These are phyloP conservation scores for Poeciliopsis turrubarensis DNA, from an alignment of 2,113 vertebrate species.

Conservation along the genomic window DNA sequence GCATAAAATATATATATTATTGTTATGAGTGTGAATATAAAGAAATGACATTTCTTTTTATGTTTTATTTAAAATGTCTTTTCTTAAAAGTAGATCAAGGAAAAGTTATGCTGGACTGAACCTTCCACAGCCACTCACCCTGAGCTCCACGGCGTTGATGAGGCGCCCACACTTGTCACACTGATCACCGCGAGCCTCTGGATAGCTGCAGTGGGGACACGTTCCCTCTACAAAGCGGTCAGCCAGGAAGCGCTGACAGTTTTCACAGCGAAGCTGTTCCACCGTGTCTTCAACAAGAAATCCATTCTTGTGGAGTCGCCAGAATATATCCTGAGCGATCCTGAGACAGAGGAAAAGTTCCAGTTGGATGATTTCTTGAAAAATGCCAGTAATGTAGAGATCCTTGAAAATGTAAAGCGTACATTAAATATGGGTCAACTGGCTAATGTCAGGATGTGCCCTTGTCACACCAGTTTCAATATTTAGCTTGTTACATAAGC, in stretches of 20 bases:
- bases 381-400: not conserved
- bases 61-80: not conserved
- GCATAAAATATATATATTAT: not conserved
- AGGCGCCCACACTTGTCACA: slow-evolving; percentile 97
- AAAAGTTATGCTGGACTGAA: not conserved
- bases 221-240: slow-evolving; percentile 95
- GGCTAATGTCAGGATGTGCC: not conserved
- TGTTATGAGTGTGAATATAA: not conserved
- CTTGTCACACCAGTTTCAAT: not conserved
- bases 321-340: slow-evolving; percentile 94
- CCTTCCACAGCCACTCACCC: slow-evolving; percentile 73
- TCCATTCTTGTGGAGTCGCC: slow-evolving; percentile 80
- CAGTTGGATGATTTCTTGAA: not conserved
- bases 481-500: not conserved
- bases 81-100: not conserved
- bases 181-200: slow-evolving; percentile 94
- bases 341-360: slow-evolving; percentile 66
- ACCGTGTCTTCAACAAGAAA: slow-evolving; percentile 87
- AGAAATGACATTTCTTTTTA: not conserved
- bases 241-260: slow-evolving; percentile 89
- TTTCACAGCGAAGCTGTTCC: slow-evolving; percentile 90
- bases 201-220: slow-evolving; percentile 90
- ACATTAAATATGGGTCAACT: not conserved
- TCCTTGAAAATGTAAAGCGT: not conserved
- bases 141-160: slow-evolving; percentile 94